Conservation (phyloP, 1,140 invertebrate species). For the Anastatus disparis region DNA sequence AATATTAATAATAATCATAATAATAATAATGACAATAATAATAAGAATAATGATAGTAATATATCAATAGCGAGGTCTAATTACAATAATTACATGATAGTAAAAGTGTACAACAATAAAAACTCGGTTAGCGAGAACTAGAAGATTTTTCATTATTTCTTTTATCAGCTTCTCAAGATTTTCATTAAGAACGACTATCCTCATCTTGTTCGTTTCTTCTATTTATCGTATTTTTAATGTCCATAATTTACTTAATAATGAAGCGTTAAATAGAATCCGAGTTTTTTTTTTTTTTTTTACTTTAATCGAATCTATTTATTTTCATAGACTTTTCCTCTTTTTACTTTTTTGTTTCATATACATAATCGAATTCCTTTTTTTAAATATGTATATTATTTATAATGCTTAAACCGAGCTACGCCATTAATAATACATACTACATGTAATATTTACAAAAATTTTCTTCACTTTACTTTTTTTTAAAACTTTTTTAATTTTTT, state of each 20-base stretch:
- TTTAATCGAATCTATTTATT: too few relatives aligned
- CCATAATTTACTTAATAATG: constrained; percentile 35
- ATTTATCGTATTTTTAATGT: constrained; percentile 23
- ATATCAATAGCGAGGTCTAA: constrained; percentile 64
- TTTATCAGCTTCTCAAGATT: constrained; percentile 45
- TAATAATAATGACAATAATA: constrained; percentile 44
- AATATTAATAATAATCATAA: constrained; percentile 53
- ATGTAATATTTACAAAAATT: constrained; percentile 49
- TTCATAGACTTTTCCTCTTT: constrained; percentile 7
- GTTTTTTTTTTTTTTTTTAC: background rate
- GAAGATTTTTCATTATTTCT: constrained; percentile 51
- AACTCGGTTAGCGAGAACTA: constrained; percentile 58
- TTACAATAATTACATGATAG: constrained; percentile 68
- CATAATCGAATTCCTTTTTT: constrained; percentile 23
- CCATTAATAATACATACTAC: constrained; percentile 28
- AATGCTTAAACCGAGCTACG: constrained; percentile 39
- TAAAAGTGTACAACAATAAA: constrained; percentile 65
- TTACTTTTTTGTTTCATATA: constrained; percentile 7
- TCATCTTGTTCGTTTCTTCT: too few relatives aligned
- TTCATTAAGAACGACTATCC: constrained; percentile 45
- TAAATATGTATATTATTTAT: constrained; percentile 55
- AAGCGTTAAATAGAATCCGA: background rate
- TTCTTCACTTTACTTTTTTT: too few relatives aligned
- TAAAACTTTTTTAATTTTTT: too few relatives aligned
- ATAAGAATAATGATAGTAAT: constrained; percentile 47